Base-by-base conservation (phyloP, 2,888 invertebrate genomes). In the Cheilosia variabilis region DNA sequence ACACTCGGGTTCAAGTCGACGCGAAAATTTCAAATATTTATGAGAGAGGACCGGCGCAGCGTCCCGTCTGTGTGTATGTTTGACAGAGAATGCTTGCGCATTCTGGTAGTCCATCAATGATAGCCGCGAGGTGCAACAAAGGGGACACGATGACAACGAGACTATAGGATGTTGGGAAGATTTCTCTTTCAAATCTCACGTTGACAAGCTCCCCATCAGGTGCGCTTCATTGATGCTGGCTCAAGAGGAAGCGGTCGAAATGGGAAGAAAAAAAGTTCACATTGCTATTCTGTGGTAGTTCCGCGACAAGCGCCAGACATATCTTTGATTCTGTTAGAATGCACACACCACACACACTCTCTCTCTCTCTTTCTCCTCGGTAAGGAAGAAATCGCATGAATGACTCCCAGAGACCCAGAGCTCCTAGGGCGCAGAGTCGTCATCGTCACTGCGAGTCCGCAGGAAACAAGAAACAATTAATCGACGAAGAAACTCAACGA, bases 251-350 rank as follows among this genome's bases (percentile, higher is more conserved):
- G 45, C 31, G 34, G 45, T 13, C 37, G 9, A 37, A 62, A 47
- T 7, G n/a, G 47, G 19, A 17, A 41, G 22, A 50, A 62, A 63
- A 45, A 50, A 22, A 52, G 15, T n/a, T 34, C 17, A 72, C 75
- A 82, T 77, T 73, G 77, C 82, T 77, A 86, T 86, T 72, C 81
- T 68, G 41, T 55, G 41, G 87, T 55, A 87, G 87, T 87, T 87
- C 82, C 82, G 87, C 82, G 87, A 87, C 87, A 87, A 87, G 87
- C 87, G 82, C 87, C 82, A 81, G 81, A 81, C 86, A 86, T 86
- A 86, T 80, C 86, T 86, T 58, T 52, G 86, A 81, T 81, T 81
- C 86, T 86, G 81, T 77, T 86, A 81, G 86, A 81, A 86, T 81
- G 45, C 71, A 63, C 50, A 62, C 15, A 57, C 65, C 43, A 45